These are phyloP conservation scores for Dryas iulia DNA, from an alignment of 1,140 invertebrate genomes.

Conservation along the genomic window DNA sequence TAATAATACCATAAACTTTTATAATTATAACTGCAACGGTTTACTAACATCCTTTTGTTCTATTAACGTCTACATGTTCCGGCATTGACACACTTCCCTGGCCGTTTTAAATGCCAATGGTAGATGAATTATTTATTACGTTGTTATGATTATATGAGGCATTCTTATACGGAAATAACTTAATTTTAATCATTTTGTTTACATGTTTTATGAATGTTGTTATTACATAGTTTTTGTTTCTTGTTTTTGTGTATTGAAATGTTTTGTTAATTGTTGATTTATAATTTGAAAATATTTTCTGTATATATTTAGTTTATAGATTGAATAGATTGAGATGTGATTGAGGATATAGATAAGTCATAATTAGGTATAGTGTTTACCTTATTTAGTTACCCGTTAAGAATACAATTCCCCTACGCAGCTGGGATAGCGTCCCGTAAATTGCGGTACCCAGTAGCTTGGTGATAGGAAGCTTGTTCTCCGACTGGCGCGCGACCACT, in stretches of 20 bases:
- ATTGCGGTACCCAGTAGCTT: no score
- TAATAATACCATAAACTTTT: background rate
- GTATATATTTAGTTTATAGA: no score
- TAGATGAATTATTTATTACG: background rate
- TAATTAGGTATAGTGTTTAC: no score
- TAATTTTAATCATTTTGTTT: background rate
- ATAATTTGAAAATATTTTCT: no score
- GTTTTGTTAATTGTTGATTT: background rate
- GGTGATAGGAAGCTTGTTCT: no score
- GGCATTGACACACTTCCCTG: constrained; percentile 29
- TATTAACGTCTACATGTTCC: background rate
- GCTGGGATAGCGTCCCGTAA: no score
- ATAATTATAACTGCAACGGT: background rate
- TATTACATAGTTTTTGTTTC: background rate
- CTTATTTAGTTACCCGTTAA: no score
- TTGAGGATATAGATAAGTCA: no score
- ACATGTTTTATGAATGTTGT: background rate
- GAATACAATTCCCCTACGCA: no score
- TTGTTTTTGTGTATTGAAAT: no score
- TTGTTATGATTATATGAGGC: background rate
- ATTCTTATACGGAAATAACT: background rate
- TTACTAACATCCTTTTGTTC: constrained; percentile 4
- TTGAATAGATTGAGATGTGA: no score
- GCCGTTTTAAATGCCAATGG: constrained; percentile 20
- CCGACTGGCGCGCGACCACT: no score